Evolutionary conservation across 1,140 invertebrate species (phyloP).

Genomic region (Delia radicum): DNA sequence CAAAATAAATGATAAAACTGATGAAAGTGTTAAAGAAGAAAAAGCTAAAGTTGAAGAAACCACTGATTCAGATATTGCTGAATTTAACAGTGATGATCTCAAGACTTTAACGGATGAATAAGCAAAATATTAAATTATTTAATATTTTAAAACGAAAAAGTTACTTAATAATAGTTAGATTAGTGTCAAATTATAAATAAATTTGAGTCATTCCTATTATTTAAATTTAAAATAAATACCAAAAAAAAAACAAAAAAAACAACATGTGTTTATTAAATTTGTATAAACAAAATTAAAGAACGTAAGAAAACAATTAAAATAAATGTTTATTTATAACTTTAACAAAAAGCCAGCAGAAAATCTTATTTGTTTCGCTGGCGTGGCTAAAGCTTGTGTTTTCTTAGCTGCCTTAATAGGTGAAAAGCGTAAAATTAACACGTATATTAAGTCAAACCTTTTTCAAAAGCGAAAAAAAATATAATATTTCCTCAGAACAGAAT

Average conservation of each 20-base stretch:
- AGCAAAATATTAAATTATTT: not conserved
- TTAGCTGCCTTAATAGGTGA: not conserved
- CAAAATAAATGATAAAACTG: not conserved
- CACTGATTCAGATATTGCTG: not conserved
- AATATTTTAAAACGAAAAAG: too few relatives aligned
- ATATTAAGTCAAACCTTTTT: not conserved
- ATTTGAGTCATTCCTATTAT: too few relatives aligned
- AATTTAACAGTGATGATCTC: not conserved
- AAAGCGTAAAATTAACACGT: conserved; percentile 19
- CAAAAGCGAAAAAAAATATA: not conserved
- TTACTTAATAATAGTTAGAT: too few relatives aligned
- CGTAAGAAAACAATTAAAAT: not conserved
- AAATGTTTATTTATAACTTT: not conserved
- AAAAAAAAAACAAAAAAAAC: not conserved
- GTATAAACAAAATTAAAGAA: not conserved
- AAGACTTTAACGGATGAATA: not conserved
- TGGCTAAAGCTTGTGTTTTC: too few relatives aligned
- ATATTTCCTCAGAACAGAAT: too few relatives aligned
- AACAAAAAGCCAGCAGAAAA: too few relatives aligned
- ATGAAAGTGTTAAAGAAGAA: not conserved
- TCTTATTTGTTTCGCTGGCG: too few relatives aligned
- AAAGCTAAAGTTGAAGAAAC: not conserved
- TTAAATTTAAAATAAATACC: not conserved
- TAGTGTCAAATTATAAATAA: too few relatives aligned
- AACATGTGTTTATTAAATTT: not conserved